These are phyloP conservation scores for Eilema sororculum DNA, from an alignment of 2,888 invertebrate species.

Conservation along the genomic window DNA sequence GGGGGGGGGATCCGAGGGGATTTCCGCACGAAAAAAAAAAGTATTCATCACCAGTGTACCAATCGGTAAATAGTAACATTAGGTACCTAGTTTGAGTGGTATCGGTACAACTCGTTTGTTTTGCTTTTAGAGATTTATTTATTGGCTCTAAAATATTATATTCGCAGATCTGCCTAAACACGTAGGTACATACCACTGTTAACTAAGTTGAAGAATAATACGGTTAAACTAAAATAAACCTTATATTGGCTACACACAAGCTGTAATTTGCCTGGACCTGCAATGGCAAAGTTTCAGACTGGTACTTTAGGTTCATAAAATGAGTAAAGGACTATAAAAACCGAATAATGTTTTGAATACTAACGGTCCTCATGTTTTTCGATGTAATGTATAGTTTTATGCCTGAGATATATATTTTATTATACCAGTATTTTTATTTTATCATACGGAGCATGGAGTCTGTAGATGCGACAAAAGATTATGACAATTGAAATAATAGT, in stretches of 20 bases:
- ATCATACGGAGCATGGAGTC: too few species aligned
- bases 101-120: constrained; percentile 26
- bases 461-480: too few species aligned
- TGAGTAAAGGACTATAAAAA: constrained; percentile 20
- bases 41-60: too few species aligned
- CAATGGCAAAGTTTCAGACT: not conserved
- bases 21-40: too few species aligned
- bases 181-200: too few species aligned
- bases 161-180: constrained; percentile 5
- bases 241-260: not conserved
- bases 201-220: too few species aligned
- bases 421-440: not conserved
- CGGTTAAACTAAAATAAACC: constrained; percentile 7
- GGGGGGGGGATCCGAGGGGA: too few species aligned
- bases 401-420: not conserved
- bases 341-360: constrained; percentile 13
- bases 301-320: constrained; percentile 18
- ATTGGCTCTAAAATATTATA: not conserved
- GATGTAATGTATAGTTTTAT: not conserved
- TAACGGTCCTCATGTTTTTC: not conserved
- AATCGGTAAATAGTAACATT: too few species aligned
- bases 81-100: too few species aligned
- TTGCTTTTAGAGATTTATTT: constrained; percentile 13
- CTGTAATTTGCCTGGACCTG: constrained; percentile 6
- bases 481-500: too few species aligned